Base-by-base conservation (phyloP, 1,140 invertebrate species). In the Idris sp. region DNA sequence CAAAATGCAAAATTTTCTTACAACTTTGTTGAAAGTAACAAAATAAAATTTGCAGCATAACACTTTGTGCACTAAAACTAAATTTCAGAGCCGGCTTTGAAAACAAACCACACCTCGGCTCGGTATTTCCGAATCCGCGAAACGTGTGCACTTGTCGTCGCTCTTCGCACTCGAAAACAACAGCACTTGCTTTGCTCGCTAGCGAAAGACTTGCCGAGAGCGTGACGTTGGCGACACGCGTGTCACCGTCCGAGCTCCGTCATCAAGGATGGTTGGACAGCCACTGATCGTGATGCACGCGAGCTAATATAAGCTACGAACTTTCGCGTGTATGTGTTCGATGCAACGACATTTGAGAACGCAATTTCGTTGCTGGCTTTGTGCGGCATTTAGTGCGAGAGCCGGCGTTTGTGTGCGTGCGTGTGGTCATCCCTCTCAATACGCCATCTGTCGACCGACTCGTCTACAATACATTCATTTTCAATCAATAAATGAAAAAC, bases 221-320 rank as follows among this genome's bases (percentile, higher is more conserved):
- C 61, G 51, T 73, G 59, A 43, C 53, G 36, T 14, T 18, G 26
- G 36, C 40, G 59, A 71, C 56, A 53, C 67, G 67, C 65, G 65
- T 43, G 54, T 41, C 56, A 54, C 56, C 51, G 49, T 40, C 40
- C 36, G 68, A 46, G 71, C 53, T 78, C 77, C 74, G 75, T 75
- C 69, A 71, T 75, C 74, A 77, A 80, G 77, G 59, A 77, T 77
- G 69, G 71, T 77, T 73, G 72, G 74, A 79, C 75, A 75, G 76
- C 72, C 58, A 80, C 79, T 79, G 76, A 78, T 79, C 71, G 75
- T 71, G 76, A 76, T 76, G 72, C 74, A 72, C 69, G 64, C 64
- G 48, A 36, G 69, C 71, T 78, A 76, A 78, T 78, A 76, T 78
- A 76, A 79, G 75, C 75, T 56, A 64, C 78, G 69, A 75, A 75